Base-by-base conservation (phyloP, 2,113 vertebrate species). In the Trichechus manatus region DNA sequence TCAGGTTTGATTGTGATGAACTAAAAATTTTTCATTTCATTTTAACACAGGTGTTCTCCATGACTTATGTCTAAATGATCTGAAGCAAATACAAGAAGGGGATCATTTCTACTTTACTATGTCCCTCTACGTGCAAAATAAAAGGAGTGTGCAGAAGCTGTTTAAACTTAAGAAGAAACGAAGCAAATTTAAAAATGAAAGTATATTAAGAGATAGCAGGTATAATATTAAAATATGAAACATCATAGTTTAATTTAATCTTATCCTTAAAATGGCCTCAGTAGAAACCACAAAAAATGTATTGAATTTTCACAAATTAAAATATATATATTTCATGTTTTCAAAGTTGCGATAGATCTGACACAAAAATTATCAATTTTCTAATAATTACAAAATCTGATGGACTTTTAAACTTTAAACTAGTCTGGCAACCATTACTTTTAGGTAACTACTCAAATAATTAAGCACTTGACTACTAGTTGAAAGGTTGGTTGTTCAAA, bases 161-260 rank as follows among this genome's bases (percentile, higher is more conserved):
- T 89, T 89, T 87, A 93, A 0, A 33, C 83, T 82, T 97, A 89
- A 97, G 96, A 13, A 17, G 66, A 92, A 78, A 39, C 3, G 89
- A 86, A 6, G 1, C 0, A 89, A 72, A 84, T 70, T 93, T 77
- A 39, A 90, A 97, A 96, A 25, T 9, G 0, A 70, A 20, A 42
- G 0, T 0, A 36, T 56, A 9, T 53, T 66, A 44, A 77, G 1
- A 93, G 13, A 78, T 17, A 92, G 42, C 23, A 0, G 36, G 63
- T 82, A 44, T 59, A 25, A 11, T 72, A 84, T 10, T 86, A 23
- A 91, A 97, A 93, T 25, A 50, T 64, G 3, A 84, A 27, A 1
- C 39, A 6, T 0, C 80, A 87, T 77, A 77, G 20, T 86, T 78
- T 90, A 50, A 19, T 87, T 83, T 90, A 50, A 25, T 87, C 74